Base-by-base conservation (phyloP, 92 coral and sea anemone genomes). In the Actinostola sp. region DNA sequence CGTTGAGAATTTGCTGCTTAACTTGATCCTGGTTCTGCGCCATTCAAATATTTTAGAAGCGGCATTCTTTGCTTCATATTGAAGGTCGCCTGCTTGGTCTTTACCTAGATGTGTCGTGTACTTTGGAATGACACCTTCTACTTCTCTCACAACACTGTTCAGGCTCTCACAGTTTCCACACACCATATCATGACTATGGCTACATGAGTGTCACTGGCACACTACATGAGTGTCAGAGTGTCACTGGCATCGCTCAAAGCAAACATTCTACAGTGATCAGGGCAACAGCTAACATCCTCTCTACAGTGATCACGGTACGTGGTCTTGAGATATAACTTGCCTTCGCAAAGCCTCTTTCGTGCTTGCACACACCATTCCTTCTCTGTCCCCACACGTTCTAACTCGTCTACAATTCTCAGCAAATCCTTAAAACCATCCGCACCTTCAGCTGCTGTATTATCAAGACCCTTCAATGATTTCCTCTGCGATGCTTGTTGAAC, bases 401-500 rank as follows among this genome's bases (percentile, higher is more conserved):
- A 25, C 63, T 83, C 62, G 16, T 70, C 80, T 9, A 70, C 55
- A 27, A 77, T 76, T 51, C 58, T 70, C 15, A 41, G 45, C 35
- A 84, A 28, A 54, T 29, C 31, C 38, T 77, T 20, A 67, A 84
- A 50, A 7, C 63, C 80, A 28, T 36, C 42, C 4, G 42, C 42
- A 4, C 42, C 42, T 36, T 36, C 42, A 36, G 80, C 70, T 20
- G 89, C 89, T 13, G 84, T 84, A 48, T 84, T 84, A 64, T 84
- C 89, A 13, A 75, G 82, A 13, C 87, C 87, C 67, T 63, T 45
- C 71, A 75, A 57, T 31, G 87, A 75, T 32, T 81, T 82, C 36
- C 83, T 58, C 39, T 82, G 83, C 20, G 67, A 76, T 28, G 88
- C 88, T 76, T 77, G 79, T 45, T 71, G 84, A 23, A 77, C 84